Conservation (phyloP, 2,888 invertebrate genomes). For the Lepidochitona cinerea region DNA sequence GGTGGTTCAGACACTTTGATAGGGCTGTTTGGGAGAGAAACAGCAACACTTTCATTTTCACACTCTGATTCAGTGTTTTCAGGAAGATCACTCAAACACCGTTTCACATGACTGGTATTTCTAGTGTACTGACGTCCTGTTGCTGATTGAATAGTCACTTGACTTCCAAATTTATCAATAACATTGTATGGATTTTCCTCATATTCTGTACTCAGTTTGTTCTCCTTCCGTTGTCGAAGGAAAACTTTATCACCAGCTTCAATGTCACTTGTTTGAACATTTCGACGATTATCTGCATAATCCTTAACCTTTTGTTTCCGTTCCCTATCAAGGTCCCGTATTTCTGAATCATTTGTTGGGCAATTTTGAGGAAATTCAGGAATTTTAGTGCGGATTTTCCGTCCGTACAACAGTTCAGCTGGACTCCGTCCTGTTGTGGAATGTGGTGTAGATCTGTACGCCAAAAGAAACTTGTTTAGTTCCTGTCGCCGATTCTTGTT, state of each 20-base stretch:
- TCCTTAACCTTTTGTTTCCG: slow-evolving; percentile 6
- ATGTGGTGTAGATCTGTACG: slow-evolving; percentile 34
- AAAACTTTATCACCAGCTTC: slow-evolving; percentile 20
- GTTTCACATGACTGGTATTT: not conserved
- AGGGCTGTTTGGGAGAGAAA: no score
- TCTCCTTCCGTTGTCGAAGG: slow-evolving; percentile 8
- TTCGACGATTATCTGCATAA: slow-evolving; percentile 7
- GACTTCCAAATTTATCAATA: slow-evolving; percentile 6
- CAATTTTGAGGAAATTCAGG: slow-evolving; percentile 16
- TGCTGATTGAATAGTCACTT: not conserved
- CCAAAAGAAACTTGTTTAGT: slow-evolving; percentile 14
- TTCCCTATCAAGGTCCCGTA: slow-evolving; percentile 22
- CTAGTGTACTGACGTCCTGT: not conserved
- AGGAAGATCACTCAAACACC: not conserved
- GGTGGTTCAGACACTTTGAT: no score
- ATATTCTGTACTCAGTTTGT: slow-evolving; percentile 23
- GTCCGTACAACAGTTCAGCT: slow-evolving; percentile 26
- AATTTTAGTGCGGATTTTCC: slow-evolving; percentile 27
- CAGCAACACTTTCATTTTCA: no score
- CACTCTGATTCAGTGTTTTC: no score
- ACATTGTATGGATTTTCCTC: slow-evolving; percentile 9
- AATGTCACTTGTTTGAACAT: slow-evolving; percentile 11
- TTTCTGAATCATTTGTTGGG: not conserved
- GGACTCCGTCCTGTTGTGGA: slow-evolving; percentile 30
- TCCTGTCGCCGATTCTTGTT: slow-evolving; percentile 17